A percentile compares a stretch with the other conserved stretches of the same genome.
Conservation (phyloP, 2,113 vertebrate species). For the Fukomys damarensis region DNA sequence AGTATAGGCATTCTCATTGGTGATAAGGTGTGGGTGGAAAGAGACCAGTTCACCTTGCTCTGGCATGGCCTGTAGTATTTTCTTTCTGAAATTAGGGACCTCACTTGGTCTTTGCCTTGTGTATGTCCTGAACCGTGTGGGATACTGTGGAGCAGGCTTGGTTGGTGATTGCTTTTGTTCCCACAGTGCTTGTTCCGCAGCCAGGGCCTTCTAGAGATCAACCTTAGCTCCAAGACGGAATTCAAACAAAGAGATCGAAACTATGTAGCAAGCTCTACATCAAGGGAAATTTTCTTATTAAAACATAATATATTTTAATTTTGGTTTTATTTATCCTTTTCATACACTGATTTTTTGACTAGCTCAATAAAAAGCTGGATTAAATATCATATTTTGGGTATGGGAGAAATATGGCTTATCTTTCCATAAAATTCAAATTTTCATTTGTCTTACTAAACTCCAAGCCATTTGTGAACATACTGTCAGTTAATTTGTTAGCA, state of each 20-base stretch:
- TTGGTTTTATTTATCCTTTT: background rate
- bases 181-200: background rate
- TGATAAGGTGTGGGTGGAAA: background rate
- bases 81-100: background rate
- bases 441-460: conserved; percentile 3
- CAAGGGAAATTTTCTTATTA: background rate
- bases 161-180: background rate
- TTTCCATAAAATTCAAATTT: conserved; percentile 6
- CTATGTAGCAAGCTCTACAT: background rate
- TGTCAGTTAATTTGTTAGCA: background rate
- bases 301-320: background rate
- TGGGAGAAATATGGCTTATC: background rate
- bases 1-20: background rate
- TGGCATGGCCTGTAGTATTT: background rate
- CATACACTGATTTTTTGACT: background rate
- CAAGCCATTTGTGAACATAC: background rate
- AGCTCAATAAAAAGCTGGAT: background rate
- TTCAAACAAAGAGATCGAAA: conserved; percentile 5
- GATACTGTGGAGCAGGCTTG: background rate
- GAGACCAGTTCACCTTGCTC: background rate
- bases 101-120: background rate
- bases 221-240: background rate
- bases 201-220: background rate
- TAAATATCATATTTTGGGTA: background rate
- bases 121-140: background rate